phyloP scores from a whole-genome alignment of 2,888 invertebrate genomes.

The Scelioninae gen. 2 region DNA sequence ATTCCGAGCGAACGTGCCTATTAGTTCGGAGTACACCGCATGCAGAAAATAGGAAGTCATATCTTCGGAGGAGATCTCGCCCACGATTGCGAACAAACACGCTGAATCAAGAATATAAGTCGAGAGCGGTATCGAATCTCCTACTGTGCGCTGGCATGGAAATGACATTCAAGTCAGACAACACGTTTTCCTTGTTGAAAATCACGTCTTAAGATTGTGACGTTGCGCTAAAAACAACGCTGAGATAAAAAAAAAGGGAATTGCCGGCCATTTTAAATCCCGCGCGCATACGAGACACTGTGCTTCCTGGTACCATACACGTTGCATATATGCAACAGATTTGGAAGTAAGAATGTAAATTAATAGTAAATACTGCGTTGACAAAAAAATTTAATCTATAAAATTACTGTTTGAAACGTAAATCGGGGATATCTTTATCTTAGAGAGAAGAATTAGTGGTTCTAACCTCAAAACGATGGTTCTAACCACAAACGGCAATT shows the following conservation, averaged over 20 bases:
- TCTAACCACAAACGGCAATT: too few relatives aligned
- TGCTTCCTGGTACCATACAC: too few relatives aligned
- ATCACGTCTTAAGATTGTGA: slow-evolving; percentile 25
- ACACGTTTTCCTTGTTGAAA: slow-evolving; percentile 48
- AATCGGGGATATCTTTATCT: too few relatives aligned
- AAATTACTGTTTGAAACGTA: too few relatives aligned
- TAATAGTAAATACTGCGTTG: too few relatives aligned
- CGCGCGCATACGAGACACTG: too few relatives aligned
- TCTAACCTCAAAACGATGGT: too few relatives aligned
- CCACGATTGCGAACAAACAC: slow-evolving; percentile 42
- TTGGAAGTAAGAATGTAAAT: too few relatives aligned
- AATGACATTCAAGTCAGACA: slow-evolving; percentile 49
- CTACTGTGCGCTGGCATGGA: slow-evolving; percentile 36
- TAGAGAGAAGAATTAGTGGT: too few relatives aligned
- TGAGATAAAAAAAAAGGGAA: neutral
- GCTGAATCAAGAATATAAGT: slow-evolving; percentile 47
- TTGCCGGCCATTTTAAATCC: neutral
- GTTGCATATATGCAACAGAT: too few relatives aligned
- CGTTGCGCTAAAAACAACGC: slow-evolving; percentile 14
- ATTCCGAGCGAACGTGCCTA: slow-evolving; percentile 44
- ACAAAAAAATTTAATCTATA: too few relatives aligned
- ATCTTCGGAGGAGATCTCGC: slow-evolving; percentile 41
- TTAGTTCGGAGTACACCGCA: slow-evolving; percentile 40
- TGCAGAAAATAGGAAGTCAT: slow-evolving; percentile 46
- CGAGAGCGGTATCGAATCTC: slow-evolving; percentile 47